phyloP scores from a whole-genome alignment of 1,140 invertebrate genomes.

The Saccostrea echinata region DNA sequence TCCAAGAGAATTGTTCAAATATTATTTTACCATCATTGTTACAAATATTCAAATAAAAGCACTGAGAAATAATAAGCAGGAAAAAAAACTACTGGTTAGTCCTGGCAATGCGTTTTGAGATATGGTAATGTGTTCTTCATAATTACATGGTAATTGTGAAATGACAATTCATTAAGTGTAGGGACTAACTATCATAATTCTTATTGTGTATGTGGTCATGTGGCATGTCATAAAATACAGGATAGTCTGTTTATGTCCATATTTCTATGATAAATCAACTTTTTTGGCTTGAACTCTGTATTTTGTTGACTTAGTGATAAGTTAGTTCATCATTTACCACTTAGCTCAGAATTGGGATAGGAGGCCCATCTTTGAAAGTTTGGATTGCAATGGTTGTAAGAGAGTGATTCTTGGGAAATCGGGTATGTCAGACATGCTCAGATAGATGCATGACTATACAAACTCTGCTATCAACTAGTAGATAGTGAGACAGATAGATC shows the following conservation, averaged over 20 bases:
- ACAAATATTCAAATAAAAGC: not conserved
- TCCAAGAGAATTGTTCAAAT: not conserved
- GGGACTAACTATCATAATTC: not conserved
- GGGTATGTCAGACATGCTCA: not conserved
- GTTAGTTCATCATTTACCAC: not conserved
- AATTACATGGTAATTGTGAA: not conserved
- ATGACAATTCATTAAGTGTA: not conserved
- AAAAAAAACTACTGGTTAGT: not conserved
- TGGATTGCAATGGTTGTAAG: constrained; percentile 5
- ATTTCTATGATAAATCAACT: constrained; percentile 15
- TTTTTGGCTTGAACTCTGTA: not conserved
- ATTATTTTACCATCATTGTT: constrained; percentile 7
- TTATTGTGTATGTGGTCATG: not conserved
- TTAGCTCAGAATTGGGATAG: not conserved
- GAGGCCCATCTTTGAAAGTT: not conserved
- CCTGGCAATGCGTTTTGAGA: not conserved
- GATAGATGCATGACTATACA: not conserved
- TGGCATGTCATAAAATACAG: not conserved
- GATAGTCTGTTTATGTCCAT: not conserved
- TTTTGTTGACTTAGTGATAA: constrained; percentile 9
- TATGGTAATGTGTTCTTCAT: not conserved
- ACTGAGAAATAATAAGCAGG: not conserved
- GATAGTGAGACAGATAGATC: not conserved
- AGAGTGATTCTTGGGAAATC: not conserved
- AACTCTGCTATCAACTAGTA: not conserved